Percentiles rank a stretch among this genome's conserved stretches.
These are phyloP conservation scores for Tenualosa thibaudeaui DNA, from an alignment of 2,797 vertebrate genomes.

Conservation along the genomic window DNA sequence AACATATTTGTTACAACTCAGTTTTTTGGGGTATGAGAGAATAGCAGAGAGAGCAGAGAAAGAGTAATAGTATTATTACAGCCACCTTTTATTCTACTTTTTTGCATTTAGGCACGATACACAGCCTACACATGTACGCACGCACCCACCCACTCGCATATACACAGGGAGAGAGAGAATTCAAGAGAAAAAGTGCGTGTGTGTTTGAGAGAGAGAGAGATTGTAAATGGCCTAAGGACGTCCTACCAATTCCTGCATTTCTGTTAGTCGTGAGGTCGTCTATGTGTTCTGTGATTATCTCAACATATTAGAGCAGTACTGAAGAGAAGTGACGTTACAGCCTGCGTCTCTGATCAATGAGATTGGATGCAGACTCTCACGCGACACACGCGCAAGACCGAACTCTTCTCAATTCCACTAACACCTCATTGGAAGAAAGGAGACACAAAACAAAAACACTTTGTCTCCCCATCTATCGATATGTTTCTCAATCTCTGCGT, in stretches of 20 bases:
- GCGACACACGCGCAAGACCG: background rate
- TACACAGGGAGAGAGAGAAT: background rate
- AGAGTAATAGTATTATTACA: background rate
- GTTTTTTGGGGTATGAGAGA: background rate
- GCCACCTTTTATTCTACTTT: background rate
- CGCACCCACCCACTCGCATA: background rate
- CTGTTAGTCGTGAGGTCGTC: background rate
- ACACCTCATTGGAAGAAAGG: background rate
- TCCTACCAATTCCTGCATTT: background rate
- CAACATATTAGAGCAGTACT: background rate
- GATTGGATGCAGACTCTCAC: constrained; percentile 4
- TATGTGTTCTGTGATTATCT: background rate
- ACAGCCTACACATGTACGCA: background rate
- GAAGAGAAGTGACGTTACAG: background rate
- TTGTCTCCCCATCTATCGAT: background rate
- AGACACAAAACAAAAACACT: background rate
- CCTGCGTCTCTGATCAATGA: background rate
- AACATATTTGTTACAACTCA: background rate
- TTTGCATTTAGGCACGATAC: background rate
- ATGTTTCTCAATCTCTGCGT: background rate
- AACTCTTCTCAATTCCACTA: background rate
- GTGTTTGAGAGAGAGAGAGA: background rate
- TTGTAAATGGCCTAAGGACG: background rate
- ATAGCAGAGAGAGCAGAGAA: background rate
- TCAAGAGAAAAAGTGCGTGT: background rate